A percentile compares a stretch with the other conserved stretches of the same genome.
phyloP scores from a whole-genome alignment of 64 coral and sea anemone species.

The Actinia equina region DNA sequence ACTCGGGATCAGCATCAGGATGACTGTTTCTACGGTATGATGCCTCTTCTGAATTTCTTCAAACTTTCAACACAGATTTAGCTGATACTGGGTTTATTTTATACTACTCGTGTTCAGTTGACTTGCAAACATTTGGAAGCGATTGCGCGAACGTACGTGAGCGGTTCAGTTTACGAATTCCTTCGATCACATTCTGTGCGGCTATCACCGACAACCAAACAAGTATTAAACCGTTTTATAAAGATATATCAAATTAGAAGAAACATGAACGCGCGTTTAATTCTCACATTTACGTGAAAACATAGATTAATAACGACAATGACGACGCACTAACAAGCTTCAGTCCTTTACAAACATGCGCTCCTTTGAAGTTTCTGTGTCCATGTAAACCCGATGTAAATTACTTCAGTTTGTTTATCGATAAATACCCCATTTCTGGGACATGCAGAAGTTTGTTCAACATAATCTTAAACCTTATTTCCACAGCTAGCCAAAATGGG shows the following conservation, averaged over 20 bases:
- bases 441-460: conserved; percentile 28
- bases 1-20: conserved; percentile 19
- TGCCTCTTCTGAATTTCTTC: conserved; percentile 33
- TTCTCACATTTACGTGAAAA: conserved; percentile 11
- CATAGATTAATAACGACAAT: neutral
- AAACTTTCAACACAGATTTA: conserved; percentile 46
- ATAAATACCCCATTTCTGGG: conserved; percentile 2
- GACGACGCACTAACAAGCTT: conserved; percentile 1
- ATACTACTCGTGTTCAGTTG: neutral
- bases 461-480: conserved; percentile 14
- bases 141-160: conserved; percentile 4
- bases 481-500: conserved; percentile 4
- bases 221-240: neutral
- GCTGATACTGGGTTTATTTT: conserved; percentile 35
- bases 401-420: conserved; percentile 14
- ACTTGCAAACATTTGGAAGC: neutral
- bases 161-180: conserved; percentile 23
- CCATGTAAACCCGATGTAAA: conserved; percentile 5
- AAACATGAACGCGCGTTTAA: conserved; percentile 1
- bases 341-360: conserved; percentile 8
- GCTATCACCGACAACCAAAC: neutral
- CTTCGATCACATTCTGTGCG: conserved; percentile 10
- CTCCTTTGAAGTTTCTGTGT: conserved; percentile 25
- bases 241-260: conserved; percentile 1
- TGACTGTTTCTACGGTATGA: conserved; percentile 25